These are phyloP conservation scores for Oncorhynchus nerka DNA, from an alignment of 2,113 vertebrate species.

Conservation along the genomic window DNA sequence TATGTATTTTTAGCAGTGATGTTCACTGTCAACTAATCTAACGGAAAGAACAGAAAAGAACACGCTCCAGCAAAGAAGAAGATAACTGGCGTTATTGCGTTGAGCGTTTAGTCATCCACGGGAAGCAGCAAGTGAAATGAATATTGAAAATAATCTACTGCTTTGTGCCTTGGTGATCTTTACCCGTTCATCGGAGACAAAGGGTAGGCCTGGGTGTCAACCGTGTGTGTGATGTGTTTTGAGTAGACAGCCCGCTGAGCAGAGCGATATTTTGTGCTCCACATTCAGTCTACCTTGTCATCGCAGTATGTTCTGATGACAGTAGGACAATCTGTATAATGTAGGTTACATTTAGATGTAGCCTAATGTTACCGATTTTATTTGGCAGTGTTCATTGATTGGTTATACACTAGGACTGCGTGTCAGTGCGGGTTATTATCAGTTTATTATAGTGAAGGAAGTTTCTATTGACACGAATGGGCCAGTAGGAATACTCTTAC, in stretches of 20 bases:
- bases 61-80: constrained; percentile 18
- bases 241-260: constrained; percentile 27
- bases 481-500: neutral
- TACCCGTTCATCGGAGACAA: constrained; percentile 44
- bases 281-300: constrained; percentile 5
- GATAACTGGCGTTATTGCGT: constrained; percentile 9
- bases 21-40: constrained; percentile 66
- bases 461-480: neutral
- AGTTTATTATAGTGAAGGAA: neutral
- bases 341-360: neutral
- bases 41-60: constrained; percentile 51
- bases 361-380: neutral
- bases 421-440: neutral
- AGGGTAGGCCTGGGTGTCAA: constrained; percentile 46
- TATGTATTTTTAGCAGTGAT: constrained; percentile 72
- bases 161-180: constrained; percentile 50
- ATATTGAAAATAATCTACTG: constrained; percentile 28
- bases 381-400: neutral
- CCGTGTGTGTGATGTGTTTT: neutral
- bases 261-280: constrained; percentile 12
- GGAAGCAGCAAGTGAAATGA: constrained; percentile 48
- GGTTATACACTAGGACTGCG: neutral
- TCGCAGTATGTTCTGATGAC: constrained; percentile 26
- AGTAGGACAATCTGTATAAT: neutral
- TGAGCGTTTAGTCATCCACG: constrained; percentile 5